Base-by-base conservation (phyloP, 2,888 invertebrate genomes). In the Antitype chi region DNA sequence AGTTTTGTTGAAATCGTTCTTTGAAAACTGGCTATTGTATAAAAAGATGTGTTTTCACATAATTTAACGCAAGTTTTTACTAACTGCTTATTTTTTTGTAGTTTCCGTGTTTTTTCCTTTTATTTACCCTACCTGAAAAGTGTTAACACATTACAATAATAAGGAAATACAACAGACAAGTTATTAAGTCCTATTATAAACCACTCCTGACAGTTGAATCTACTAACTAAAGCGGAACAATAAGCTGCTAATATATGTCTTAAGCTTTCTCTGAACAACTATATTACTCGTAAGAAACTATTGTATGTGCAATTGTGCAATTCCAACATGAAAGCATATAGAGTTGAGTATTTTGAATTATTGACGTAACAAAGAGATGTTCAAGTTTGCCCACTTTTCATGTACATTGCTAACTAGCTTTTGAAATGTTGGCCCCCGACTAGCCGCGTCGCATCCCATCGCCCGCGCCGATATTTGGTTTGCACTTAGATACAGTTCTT, bases 221-320 rank as follows among this genome's bases (percentile, higher is more conserved):
- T 70, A 52, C 55, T 68, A 84, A 71, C 79, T 64, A 79, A 28
- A 13, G 17, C 23, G 32, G 66, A 70, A 84, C 85, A 84, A 80
- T 84, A 84, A 80, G 55, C 80, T 69, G 11, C 52, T 84, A 79
- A 84, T 73, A 73, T 84, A 81, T 72, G 66, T 81, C 32, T 60
- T 57, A 84, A 84, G 85, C 80, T 81, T 84, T 80, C 80, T 73
- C 62, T 70, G 53, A 66, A 23, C 11, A 52, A 20, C 72, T 68
- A 25, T 78, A 68, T 55, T 69, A 60, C 55, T 55, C 59, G 62
- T 68, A 60, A 20, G 59, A 70, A 81, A 84, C 80, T 70, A 69
- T 69, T 80, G 62, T 70, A 77, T 82, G 69, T 80, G 79, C 78
- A 78, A 55, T 78, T 82, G 69, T 80, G 79, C 78, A 78, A 55